phyloP scores from a whole-genome alignment of 2,113 vertebrate species.

The Protobothrops mucrosquamatus region DNA sequence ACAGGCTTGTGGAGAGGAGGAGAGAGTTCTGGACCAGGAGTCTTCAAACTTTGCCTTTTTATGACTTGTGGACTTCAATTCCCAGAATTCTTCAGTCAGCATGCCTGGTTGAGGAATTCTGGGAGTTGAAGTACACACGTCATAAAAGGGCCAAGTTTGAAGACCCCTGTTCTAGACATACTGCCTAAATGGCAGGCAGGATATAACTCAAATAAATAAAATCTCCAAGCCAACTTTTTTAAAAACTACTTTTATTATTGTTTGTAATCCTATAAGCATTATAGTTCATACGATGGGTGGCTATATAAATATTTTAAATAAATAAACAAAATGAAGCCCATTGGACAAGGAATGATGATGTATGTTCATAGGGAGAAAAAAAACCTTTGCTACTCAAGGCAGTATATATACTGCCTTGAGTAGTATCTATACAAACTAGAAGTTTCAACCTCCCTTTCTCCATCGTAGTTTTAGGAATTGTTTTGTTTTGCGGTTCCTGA shows the following conservation, averaged over 20 bases:
- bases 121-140: too few relatives aligned
- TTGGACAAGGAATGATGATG: neutral
- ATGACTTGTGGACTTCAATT: too few relatives aligned
- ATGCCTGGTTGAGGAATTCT: too few relatives aligned
- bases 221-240: neutral
- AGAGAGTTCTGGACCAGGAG: neutral
- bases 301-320: neutral
- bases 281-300: neutral
- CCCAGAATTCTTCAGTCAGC: too few relatives aligned
- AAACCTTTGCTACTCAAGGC: neutral
- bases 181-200: neutral
- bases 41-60: too few relatives aligned
- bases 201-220: neutral
- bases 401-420: neutral
- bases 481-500: neutral
- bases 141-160: too few relatives aligned
- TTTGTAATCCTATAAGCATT: neutral
- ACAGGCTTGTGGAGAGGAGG: neutral
- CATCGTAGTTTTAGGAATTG: neutral
- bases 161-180: neutral
- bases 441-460: neutral
- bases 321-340: neutral
- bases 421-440: neutral
- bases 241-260: neutral
- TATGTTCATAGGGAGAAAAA: neutral